Base-by-base conservation (phyloP, 2,888 invertebrate species). In the Macrostomum cliftonense region DNA sequence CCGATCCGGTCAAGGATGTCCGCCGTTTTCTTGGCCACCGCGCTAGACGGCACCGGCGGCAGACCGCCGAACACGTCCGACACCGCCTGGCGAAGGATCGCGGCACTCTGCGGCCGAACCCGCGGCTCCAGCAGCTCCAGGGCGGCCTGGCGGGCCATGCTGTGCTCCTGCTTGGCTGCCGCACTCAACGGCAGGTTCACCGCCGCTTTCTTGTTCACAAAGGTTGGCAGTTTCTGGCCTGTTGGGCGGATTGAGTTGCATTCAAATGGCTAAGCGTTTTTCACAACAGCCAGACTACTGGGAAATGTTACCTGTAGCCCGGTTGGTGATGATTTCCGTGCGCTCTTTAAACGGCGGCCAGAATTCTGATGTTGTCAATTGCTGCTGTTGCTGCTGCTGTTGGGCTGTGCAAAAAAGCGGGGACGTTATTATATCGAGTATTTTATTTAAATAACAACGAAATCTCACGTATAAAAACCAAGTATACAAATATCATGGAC, bases 151-250 rank as follows among this genome's bases (percentile, higher is more conserved):
- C 60, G 62, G 7, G 68, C 64, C 13, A 67, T 51, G n/a, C 62
- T 56, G 53, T 67, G 67, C 45, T 68, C 68, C 48, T 61, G 53
- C 53, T 65, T 65, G n/a, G 63, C 65, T 7, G 62, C 61, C 1
- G 58, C 52, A 28, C 65, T 63, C 56, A 67, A 54, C 7, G 65
- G 62, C 50, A 64, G 64, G 12, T 63, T 63, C n/a, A 63, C 64
- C 21, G 61, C 61, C 14, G 37, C 47, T 20, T 36, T 19, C 50
- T 51, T 51, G 43, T 28, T 28, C 28, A 28, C 28, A 9, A 28
- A 28, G 28, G 28, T 28, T 4, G 28, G 28, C 28, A 28, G 28
- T 9, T 28, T 28, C 28, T 28, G 28, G 28, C 28, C 28, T 28
- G 28, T 9, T n/a, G n/a, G n/a, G n/a, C n/a, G n/a, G n/a, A n/a